A percentile compares a stretch with the other conserved stretches of the same genome.
Conservation (phyloP, 2,888 invertebrate species). For the Creontiades dilutus region DNA sequence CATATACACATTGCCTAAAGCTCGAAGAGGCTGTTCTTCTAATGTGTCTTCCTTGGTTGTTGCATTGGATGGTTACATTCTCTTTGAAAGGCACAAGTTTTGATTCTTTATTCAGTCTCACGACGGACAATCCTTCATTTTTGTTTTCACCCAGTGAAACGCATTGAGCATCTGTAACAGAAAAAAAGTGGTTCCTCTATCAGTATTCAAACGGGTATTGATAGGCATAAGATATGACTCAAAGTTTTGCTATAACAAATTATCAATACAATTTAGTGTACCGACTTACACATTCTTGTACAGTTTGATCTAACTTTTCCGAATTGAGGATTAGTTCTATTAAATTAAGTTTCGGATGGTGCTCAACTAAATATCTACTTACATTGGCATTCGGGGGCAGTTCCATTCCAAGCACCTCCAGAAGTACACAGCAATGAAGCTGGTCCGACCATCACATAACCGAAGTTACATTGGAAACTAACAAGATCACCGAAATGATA, state of each 20-base stretch:
- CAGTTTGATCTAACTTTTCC: too few species aligned
- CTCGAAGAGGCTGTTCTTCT: constrained; percentile 89
- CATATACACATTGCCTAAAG: constrained; percentile 96
- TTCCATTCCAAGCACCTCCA: constrained; percentile 95
- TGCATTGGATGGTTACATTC: constrained; percentile 92
- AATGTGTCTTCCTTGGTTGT: constrained; percentile 87
- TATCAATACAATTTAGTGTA: too few species aligned
- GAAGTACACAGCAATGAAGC: constrained; percentile 92
- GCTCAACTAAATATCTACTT: constrained; percentile 78
- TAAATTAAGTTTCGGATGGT: neutral
- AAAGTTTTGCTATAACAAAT: too few species aligned
- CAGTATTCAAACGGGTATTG: too few species aligned
- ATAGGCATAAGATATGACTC: too few species aligned
- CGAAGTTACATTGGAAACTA: constrained; percentile 95
- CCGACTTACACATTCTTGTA: too few species aligned
- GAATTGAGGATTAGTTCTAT: too few species aligned
- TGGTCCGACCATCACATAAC: constrained; percentile 94
- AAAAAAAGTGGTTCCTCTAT: neutral
- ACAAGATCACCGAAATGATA: constrained; percentile 95
- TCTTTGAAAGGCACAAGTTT: constrained; percentile 93
- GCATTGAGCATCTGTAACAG: constrained; percentile 89
- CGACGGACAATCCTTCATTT: constrained; percentile 89
- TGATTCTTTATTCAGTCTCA: constrained; percentile 89
- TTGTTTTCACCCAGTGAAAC: constrained; percentile 94
- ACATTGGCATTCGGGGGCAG: constrained; percentile 96